Evolutionary conservation across 2,888 invertebrate genomes (phyloP).

Genomic region (Plebejus anna): DNA sequence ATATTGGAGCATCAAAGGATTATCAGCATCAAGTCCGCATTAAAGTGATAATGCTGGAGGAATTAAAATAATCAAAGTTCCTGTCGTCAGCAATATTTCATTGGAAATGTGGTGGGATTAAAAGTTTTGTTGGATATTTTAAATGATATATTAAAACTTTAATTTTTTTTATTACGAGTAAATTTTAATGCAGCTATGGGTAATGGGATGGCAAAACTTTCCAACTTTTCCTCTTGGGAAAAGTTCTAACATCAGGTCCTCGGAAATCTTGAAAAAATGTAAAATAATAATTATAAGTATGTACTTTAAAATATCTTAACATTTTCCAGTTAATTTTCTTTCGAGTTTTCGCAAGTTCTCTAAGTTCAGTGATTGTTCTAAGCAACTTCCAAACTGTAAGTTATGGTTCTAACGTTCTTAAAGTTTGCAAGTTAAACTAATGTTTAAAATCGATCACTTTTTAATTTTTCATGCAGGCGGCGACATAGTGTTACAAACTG

Average conservation of each 20-base stretch:
- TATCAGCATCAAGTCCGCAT: not conserved
- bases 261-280: no score
- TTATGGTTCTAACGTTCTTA: not conserved
- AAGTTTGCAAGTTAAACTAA: not conserved
- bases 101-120: not conserved
- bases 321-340: not conserved
- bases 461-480: not conserved
- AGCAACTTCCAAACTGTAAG: not conserved
- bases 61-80: not conserved
- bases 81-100: not conserved
- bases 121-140: not conserved
- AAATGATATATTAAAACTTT: not conserved
- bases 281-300: no score
- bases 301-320: not conserved
- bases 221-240: no score
- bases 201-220: no score
- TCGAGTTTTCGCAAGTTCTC: not conserved
- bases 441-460: slow-evolving; percentile 4
- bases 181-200: no score
- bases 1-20: not conserved
- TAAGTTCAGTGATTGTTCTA: not conserved
- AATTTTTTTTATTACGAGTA: no score
- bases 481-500: not conserved
- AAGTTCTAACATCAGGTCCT: no score
- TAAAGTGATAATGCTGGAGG: not conserved